Evolutionary conservation across 2,797 vertebrate species (phyloP), one percentile per base, ranked within the genome.

Genomic region (Lindbergichthys nudifrons): DNA sequence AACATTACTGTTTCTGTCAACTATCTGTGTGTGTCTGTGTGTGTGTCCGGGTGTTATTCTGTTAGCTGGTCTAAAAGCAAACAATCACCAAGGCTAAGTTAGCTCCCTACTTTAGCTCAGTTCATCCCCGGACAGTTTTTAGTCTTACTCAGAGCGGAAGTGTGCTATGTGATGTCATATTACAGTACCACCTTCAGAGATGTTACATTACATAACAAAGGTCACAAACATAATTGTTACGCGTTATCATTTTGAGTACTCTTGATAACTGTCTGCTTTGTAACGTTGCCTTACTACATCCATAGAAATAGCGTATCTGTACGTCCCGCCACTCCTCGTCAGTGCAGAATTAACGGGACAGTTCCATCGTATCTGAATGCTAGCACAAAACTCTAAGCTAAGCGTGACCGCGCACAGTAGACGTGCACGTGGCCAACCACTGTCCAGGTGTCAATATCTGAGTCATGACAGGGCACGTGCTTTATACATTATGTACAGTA

Each of bases 21-120:
- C 9, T 3, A 8, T 48, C 1, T 46, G 14, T 58, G 16, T 54
- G 68, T 52, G 19, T 13, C 10, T 41, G 12, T 19, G 13, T 11
- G 6, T 52, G 15, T n/a, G 15, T 57, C 18, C 39, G 19, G 14
- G 3, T 48, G n/a, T 52, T 10, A 8, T 18, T 54, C 43, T 6
- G 30, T 43, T 5, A 1, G 7, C 32, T 21, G 0, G 16, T 15
- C 12, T 50, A 41, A 13, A 36, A 26, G 13, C 1, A 3, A 11
- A 53, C 21, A 70, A 65, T 58, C 50, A 30, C 7, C 47, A 12
- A 14, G n/a, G 68, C 70, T 72, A 60, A 26, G 12, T 66, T 75
- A 60, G 71, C 75, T 59, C 62, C 58, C 10, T 53, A 36, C 32
- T 36, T 36, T 14, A 30, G 62, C 15, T 53, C 47, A 61, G 10